Evolutionary conservation across 1,140 invertebrate species (phyloP), one percentile per base, ranked within the genome.

Genomic region (Adoxophyes honmai): DNA sequence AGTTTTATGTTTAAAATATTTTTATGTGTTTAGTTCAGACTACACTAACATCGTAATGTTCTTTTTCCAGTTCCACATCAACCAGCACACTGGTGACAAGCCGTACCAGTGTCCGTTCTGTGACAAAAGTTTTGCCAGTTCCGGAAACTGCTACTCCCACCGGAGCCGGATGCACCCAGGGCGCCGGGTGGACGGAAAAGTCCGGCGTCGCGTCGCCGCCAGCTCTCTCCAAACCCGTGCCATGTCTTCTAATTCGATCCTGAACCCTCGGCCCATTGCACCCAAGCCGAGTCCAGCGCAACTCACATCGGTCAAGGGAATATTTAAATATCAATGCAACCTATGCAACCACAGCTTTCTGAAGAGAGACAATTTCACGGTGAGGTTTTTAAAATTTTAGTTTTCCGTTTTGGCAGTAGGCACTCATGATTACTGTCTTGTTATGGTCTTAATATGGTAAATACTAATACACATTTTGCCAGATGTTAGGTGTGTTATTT

Each of bases 21-120:
- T n/a, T n/a, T n/a, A n/a, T n/a, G n/a, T n/a, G n/a, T n/a, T n/a
- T n/a, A n/a, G n/a, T 28, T 28, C 21, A 3, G 21, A 28, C 2
- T 28, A 3, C 33, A 3, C 35, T 13, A 35, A 55, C 52, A 44
- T 34, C 53, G 44, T 10, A 55, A 39, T 53, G 44, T 55, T 78
- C 68, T 57, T 58, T 68, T 75, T 79, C 11, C 77, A 93, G 91
- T 94, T 95, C 80, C 94, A 95, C 75, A 93, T 94, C 64, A 94
- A 95, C 77, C 93, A 94, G 70, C 95, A 97, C 75, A 96, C 94
- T 13, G 95, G 95, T 37, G 94, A 93, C 13, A 91, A 94, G 60
- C 95, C 95, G 5, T 96, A 96, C 84, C 92, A 94, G 75, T 96
- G 96, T 89, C 92, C 93, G 14, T 95, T 95, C 75, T 96, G 95